Base-by-base conservation (phyloP, 2,113 vertebrate species). In the Plotosus lineatus region DNA sequence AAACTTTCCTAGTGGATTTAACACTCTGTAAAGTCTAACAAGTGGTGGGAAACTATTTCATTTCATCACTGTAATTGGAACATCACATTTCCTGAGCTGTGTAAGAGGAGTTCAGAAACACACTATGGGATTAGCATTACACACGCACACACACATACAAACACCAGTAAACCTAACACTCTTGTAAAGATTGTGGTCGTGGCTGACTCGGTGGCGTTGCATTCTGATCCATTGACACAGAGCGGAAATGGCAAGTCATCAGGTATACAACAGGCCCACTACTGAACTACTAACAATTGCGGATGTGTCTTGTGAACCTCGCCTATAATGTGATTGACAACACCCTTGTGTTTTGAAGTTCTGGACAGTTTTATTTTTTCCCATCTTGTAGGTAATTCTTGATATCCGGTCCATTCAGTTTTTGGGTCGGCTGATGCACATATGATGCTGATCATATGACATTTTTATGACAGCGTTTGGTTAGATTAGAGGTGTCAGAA, bases 41-140 rank as follows among this genome's bases (percentile, higher is more conserved):
- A 75, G 44, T 28, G 44, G 48, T 82, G 73, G 53, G 21, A 83
- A 74, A 84, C 63, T 72, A 48, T 82, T 50, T 15, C 36, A 81
- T 83, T 28, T 42, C 9, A 42, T n/a, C 1, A 1, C 21, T 74
- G n/a, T 28, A 65, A 83, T 82, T 44, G 66, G 9, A 85, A 73
- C 50, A 36, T 74, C 33, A 5, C 65, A 83, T 28, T 78, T 48
- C 40, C 14, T 77, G 42, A 38, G 14, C 23, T 76, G 9, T 55
- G 56, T 51, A 19, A 63, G 38, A 42, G 31, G 33, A 33, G 69
- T 40, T 77, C 55, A 38, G 44, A 74, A 38, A 75, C 46, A 23
- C 58, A 40, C 46, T 33, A 38, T 14, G 15, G 12, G 26, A 38
- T 66, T 66, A 21, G 5, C 15, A 6, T 6, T n/a, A 60, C 56